A percentile compares a stretch with the other conserved stretches of the same genome.
These are phyloP conservation scores for Drosophila subobscura DNA, from an alignment of 1,140 invertebrate genomes.

Conservation along the genomic window DNA sequence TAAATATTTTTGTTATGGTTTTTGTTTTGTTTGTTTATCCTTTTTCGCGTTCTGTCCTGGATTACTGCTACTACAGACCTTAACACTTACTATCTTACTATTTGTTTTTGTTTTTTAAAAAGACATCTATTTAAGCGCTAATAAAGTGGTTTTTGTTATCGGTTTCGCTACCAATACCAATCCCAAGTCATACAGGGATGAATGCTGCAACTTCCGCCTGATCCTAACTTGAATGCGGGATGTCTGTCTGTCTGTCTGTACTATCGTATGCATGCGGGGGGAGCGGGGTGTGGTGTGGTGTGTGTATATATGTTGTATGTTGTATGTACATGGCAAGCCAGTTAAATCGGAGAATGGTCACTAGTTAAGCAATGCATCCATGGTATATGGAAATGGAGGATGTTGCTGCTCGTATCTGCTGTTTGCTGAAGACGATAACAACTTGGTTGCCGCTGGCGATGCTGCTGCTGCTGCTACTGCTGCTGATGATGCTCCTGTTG, in stretches of 20 bases:
- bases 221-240: slow-evolving; percentile 63
- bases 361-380: slow-evolving; percentile 87
- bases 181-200: slow-evolving; percentile 50
- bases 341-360: slow-evolving; percentile 60
- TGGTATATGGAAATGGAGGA: slow-evolving; percentile 86
- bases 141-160: slow-evolving; percentile 66
- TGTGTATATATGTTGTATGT: slow-evolving; percentile 37
- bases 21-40: not conserved
- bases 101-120: slow-evolving; percentile 61
- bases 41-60: slow-evolving; percentile 37
- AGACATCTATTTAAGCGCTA: slow-evolving; percentile 78
- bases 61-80: slow-evolving; percentile 64
- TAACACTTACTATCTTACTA: slow-evolving; percentile 79
- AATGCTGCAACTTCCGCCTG: slow-evolving; percentile 63
- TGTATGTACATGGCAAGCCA: slow-evolving; percentile 80
- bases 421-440: slow-evolving; percentile 68
- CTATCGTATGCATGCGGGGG: slow-evolving; percentile 36
- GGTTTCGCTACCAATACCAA: slow-evolving; percentile 36
- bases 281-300: not conserved
- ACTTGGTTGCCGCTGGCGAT: slow-evolving; percentile 67
- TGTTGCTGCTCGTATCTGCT: slow-evolving; percentile 73
- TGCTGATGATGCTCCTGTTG: slow-evolving; percentile 45
- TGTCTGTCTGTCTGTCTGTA: slow-evolving; percentile 19
- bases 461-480: slow-evolving; percentile 22
- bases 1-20: slow-evolving; percentile 71